phyloP scores from a whole-genome alignment of 2,797 vertebrate species.

The Leuciscus waleckii region DNA sequence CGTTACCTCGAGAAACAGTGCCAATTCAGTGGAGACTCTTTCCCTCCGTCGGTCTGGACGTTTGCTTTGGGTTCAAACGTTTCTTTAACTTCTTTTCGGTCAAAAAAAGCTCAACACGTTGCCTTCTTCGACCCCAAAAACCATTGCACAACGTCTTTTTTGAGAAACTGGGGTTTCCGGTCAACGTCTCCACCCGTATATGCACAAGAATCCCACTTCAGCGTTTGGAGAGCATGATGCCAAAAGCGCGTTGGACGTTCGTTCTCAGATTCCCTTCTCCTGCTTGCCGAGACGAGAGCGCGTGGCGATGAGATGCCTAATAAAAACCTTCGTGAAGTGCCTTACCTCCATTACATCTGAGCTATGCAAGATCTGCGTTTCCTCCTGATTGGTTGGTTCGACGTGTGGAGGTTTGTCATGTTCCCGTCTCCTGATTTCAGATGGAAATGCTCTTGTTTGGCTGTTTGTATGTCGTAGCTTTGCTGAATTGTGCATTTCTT shows the following conservation, averaged over 20 bases:
- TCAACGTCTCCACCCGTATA: conserved; percentile 70
- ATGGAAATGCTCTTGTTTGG: conserved; percentile 82
- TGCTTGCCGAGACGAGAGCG: conserved; percentile 52
- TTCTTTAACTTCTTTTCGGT: conserved; percentile 53
- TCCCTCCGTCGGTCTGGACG: neutral
- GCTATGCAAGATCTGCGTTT: conserved; percentile 90
- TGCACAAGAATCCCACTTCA: conserved; percentile 72
- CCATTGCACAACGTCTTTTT: conserved; percentile 79
- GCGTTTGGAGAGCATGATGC: conserved; percentile 76
- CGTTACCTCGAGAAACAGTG: conserved; percentile 59
- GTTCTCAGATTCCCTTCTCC: conserved; percentile 65
- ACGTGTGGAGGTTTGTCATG: neutral
- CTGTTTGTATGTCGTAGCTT: conserved; percentile 91
- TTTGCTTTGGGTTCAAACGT: conserved; percentile 50
- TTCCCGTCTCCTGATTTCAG: conserved; percentile 52
- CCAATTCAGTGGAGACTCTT: conserved; percentile 44
- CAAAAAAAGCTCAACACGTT: conserved; percentile 66
- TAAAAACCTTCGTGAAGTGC: conserved; percentile 87
- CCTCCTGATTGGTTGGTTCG: neutral
- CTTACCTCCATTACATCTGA: conserved; percentile 95
- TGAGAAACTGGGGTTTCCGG: conserved; percentile 72
- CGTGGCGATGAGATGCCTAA: neutral
- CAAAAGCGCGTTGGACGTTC: conserved; percentile 72
- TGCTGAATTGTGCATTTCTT: conserved; percentile 88
- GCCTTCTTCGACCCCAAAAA: conserved; percentile 78